Conservation (phyloP, 2,797 vertebrate species). For the Pangasius sanitwongsei region DNA sequence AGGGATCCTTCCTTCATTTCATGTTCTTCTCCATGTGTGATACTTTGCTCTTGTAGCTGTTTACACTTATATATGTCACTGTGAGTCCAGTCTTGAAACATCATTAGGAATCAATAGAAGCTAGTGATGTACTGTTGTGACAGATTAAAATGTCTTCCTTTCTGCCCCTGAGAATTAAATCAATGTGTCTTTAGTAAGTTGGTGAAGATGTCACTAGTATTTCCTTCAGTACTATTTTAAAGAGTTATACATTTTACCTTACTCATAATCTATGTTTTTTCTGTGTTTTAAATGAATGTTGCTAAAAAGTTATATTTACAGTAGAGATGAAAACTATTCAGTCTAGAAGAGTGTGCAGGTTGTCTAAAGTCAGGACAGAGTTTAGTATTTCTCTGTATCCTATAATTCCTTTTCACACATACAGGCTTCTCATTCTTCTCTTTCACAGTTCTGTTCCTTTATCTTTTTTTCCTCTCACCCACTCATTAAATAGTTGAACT, state of each 20-base stretch:
- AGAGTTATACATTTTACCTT: not conserved
- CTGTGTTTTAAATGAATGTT: not conserved
- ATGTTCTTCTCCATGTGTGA: not conserved
- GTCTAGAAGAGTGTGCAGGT: not conserved
- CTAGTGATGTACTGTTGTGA: not conserved
- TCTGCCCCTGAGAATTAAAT: not conserved
- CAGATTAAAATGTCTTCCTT: not conserved
- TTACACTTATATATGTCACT: constrained; percentile 18
- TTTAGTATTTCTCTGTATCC: constrained; percentile 5
- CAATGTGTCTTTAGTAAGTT: not conserved
- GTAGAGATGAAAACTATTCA: not conserved
- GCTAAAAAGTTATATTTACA: not conserved
- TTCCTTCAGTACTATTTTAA: not conserved
- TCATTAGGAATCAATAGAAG: not conserved
- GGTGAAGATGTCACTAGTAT: not conserved
- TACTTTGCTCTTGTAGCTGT: constrained; percentile 18
- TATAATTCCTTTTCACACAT: constrained; percentile 1
- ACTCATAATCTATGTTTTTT: not conserved
- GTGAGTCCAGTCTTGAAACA: constrained; percentile 8
- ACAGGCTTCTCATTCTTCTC: not conserved
- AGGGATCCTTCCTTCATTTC: not conserved
- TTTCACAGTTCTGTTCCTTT: constrained; percentile 4
- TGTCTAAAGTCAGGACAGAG: constrained; percentile 14
- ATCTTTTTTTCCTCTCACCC: not conserved
- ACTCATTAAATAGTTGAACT: constrained; percentile 38